phyloP scores from a whole-genome alignment of 2,113 vertebrate species.

The Nanorana parkeri region DNA sequence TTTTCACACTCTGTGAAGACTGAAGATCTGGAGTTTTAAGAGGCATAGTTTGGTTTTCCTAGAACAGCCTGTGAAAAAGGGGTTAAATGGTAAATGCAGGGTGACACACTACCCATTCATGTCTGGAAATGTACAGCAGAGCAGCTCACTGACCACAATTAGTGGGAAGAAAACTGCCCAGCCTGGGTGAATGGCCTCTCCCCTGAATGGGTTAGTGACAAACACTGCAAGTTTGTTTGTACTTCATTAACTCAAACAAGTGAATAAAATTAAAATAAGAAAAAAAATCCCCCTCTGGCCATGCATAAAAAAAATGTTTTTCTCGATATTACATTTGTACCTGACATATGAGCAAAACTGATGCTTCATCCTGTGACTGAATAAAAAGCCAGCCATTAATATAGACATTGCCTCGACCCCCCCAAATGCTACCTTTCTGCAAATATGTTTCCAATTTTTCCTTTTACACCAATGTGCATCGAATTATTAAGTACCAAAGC shows the following conservation, averaged over 20 bases:
- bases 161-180: constrained; percentile 6
- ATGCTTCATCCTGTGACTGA: constrained; percentile 61
- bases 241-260: constrained; percentile 22
- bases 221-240: constrained; percentile 24
- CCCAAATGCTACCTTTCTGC: constrained; percentile 69
- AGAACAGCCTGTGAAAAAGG: background rate
- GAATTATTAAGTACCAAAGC: constrained; percentile 79
- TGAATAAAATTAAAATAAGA: background rate
- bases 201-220: constrained; percentile 6
- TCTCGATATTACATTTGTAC: background rate
- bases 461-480: constrained; percentile 81
- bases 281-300: too few relatives aligned
- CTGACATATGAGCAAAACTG: constrained; percentile 46
- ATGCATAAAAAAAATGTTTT: background rate
- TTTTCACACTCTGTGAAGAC: background rate
- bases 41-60: background rate
- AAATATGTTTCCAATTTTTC: constrained; percentile 80
- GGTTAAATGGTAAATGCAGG: constrained; percentile 11
- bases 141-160: constrained; percentile 27
- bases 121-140: constrained; percentile 23
- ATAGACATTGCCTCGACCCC: constrained; percentile 54
- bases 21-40: background rate
- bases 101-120: constrained; percentile 18
- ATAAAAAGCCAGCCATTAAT: constrained; percentile 57
- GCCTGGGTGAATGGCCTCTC: constrained; percentile 7